A percentile compares a stretch with the other conserved stretches of the same genome.
These are phyloP conservation scores for Clarias laeviceps DNA, from an alignment of 2,797 vertebrate species.

Conservation along the genomic window DNA sequence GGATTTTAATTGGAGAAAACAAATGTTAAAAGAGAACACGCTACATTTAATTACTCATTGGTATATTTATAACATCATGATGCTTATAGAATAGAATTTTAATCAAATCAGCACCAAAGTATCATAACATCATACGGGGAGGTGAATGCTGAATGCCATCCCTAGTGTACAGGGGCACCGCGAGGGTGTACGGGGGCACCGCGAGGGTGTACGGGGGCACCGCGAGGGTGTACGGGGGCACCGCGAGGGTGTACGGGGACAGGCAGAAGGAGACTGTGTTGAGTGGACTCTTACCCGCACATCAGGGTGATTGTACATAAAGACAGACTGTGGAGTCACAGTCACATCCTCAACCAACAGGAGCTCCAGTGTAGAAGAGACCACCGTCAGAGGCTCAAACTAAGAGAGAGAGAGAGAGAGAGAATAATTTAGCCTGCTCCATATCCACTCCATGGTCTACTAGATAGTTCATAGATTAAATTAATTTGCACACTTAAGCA, in stretches of 20 bases:
- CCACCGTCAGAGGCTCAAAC: constrained; percentile 75
- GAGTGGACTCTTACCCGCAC: constrained; percentile 76
- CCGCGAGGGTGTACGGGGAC: too few relatives aligned
- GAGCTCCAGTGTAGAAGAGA: constrained; percentile 86
- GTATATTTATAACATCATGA: too few relatives aligned
- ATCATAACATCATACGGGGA: too few relatives aligned
- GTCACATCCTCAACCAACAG: constrained; percentile 90
- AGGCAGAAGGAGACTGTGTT: neutral
- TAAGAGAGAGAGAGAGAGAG: constrained; percentile 59
- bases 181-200: neutral
- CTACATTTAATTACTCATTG: too few relatives aligned
- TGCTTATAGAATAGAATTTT: too few relatives aligned
- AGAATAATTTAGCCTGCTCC: neutral
- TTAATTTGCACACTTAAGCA: neutral
- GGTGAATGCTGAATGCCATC: too few relatives aligned
- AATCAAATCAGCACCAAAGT: too few relatives aligned
- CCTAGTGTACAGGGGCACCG: neutral
- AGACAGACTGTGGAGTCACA: constrained; percentile 79
- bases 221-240: neutral
- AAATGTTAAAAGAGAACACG: too few relatives aligned
- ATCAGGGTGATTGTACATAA: constrained; percentile 90
- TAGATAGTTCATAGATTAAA: neutral
- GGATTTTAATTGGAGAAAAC: too few relatives aligned
- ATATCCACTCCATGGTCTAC: neutral
- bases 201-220: neutral